A percentile compares a stretch with the other conserved stretches of the same genome.
Conservation (phyloP, 2,888 invertebrate species). For the Drosophila melanosoma region DNA sequence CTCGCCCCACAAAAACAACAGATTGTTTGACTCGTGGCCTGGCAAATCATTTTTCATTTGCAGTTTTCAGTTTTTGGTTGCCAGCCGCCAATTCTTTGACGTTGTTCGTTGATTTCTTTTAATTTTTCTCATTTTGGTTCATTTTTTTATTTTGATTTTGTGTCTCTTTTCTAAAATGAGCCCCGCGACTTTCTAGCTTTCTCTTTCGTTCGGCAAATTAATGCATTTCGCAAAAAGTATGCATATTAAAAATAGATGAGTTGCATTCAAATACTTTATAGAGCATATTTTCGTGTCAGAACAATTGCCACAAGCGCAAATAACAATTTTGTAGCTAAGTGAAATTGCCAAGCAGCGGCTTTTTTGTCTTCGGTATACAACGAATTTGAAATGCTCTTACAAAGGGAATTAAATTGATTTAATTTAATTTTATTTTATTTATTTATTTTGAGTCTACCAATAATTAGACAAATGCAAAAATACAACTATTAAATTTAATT, state of each 20-base stretch:
- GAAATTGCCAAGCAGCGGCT: background rate
- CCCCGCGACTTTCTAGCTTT: conserved; percentile 4
- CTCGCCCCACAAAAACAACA: background rate
- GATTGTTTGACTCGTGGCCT: conserved; percentile 64
- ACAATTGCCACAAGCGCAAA: conserved; percentile 8
- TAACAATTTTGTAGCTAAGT: background rate
- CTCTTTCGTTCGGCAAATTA: conserved; percentile 11
- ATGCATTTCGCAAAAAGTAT: conserved; percentile 18
- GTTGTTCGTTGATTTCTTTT: conserved; percentile 34
- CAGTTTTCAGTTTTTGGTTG: conserved; percentile 41
- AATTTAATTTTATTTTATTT: background rate
- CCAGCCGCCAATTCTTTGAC: conserved; percentile 39
- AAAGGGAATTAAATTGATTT: background rate
- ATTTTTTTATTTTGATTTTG: background rate
- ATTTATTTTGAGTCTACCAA: background rate
- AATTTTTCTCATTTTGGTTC: conserved; percentile 21
- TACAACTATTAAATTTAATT: too few species aligned
- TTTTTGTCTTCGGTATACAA: background rate
- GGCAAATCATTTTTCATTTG: conserved; percentile 70
- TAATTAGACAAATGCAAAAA: too few species aligned
- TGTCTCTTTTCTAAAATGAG: background rate
- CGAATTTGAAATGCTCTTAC: background rate
- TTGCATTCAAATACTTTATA: conserved; percentile 5
- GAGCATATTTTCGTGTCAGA: conserved; percentile 5
- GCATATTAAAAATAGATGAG: conserved; percentile 13